Evolutionary conservation across 2,888 invertebrate species (phyloP).

Genomic region (Lingula anatina): DNA sequence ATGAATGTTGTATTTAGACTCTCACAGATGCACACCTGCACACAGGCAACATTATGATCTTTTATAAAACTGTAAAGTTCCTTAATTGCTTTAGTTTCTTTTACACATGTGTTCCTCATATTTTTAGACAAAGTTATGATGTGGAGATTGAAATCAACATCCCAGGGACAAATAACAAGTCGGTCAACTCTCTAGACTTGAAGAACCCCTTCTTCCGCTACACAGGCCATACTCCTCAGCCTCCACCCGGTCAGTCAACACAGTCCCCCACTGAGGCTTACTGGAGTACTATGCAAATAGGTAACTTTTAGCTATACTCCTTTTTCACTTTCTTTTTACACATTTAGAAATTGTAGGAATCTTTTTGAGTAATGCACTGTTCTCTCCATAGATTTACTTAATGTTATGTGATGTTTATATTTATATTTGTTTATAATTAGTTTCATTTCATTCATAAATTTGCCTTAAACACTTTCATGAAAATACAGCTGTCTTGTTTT

Average conservation of each 20-base stretch:
- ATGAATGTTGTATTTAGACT: too few relatives aligned
- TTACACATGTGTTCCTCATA: too few relatives aligned
- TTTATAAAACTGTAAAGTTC: too few relatives aligned
- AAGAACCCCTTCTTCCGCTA: conserved; percentile 96
- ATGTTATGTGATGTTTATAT: too few relatives aligned
- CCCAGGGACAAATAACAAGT: conserved; percentile 77
- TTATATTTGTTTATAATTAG: too few relatives aligned
- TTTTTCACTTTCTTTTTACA: not conserved
- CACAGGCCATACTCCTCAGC: conserved; percentile 62
- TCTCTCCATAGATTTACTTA: too few relatives aligned
- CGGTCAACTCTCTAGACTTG: conserved; percentile 88
- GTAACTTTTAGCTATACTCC: conserved; percentile 7
- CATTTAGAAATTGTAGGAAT: not conserved
- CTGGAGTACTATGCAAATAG: conserved; percentile 35
- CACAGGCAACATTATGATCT: too few relatives aligned
- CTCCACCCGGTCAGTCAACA: conserved; percentile 85
- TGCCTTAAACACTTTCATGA: too few relatives aligned
- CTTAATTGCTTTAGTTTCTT: not conserved
- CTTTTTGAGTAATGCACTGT: too few relatives aligned
- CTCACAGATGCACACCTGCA: too few relatives aligned
- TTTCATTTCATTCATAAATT: too few relatives aligned
- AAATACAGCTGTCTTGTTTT: too few relatives aligned
- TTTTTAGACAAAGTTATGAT: conserved; percentile 87
- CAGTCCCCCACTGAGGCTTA: conserved; percentile 81
- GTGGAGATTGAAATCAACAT: conserved; percentile 90